Percentiles rank a stretch among this genome's conserved stretches.
These are phyloP conservation scores for Dendrolimus pini DNA, from an alignment of 2,888 invertebrate genomes.

Conservation along the genomic window DNA sequence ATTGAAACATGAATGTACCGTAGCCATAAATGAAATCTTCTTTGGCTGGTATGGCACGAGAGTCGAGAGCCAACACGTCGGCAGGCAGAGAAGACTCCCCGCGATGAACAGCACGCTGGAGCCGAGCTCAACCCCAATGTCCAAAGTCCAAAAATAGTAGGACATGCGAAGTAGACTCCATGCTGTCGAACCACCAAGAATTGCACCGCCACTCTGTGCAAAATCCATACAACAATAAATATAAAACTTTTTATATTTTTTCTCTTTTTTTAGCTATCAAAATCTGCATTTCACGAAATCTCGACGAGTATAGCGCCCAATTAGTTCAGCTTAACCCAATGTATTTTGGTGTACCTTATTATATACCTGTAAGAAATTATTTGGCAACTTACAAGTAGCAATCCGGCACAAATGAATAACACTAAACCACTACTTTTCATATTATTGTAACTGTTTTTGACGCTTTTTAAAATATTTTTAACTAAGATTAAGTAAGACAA, in stretches of 20 bases:
- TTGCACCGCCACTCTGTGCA: slow-evolving; percentile 54
- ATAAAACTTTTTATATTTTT: background rate
- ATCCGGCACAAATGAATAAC: slow-evolving; percentile 55
- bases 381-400: slow-evolving; percentile 46
- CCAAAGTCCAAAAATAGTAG: slow-evolving; percentile 65
- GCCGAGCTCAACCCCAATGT: slow-evolving; percentile 54
- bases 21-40: slow-evolving; percentile 38
- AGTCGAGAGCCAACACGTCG: slow-evolving; percentile 60
- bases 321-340: no score
- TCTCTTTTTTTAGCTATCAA: no score
- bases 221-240: background rate
- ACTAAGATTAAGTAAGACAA: no score
- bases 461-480: slow-evolving; percentile 17
- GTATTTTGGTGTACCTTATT: no score
- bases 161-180: slow-evolving; percentile 60
- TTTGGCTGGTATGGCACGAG: slow-evolving; percentile 53
- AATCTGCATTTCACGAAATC: no score
- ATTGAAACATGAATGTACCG: slow-evolving; percentile 24
- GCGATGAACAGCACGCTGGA: slow-evolving; percentile 43
- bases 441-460: slow-evolving; percentile 16
- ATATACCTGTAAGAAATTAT: no score
- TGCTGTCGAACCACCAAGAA: slow-evolving; percentile 49
- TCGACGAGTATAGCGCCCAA: no score
- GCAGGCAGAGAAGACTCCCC: slow-evolving; percentile 56
- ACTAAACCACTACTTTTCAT: slow-evolving; percentile 57